A percentile compares a stretch with the other conserved stretches of the same genome.
Evolutionary conservation across 1,140 invertebrate genomes (phyloP).

Genomic region (Formica exsecta): DNA sequence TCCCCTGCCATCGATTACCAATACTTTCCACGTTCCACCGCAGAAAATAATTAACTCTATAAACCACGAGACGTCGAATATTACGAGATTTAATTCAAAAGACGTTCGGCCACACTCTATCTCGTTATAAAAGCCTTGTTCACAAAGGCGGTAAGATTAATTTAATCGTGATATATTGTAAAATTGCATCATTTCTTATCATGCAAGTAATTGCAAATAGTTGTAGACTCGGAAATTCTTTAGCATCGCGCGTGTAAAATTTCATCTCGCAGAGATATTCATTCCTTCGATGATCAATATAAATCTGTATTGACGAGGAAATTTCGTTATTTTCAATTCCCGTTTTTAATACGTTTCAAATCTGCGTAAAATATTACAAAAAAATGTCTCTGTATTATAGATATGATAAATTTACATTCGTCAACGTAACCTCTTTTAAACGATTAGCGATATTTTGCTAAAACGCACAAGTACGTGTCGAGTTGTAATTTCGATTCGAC

Average conservation of each 20-base stretch:
- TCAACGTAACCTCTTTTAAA: neutral
- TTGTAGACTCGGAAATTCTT: neutral
- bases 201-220: neutral
- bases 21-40: constrained; percentile 36
- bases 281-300: neutral
- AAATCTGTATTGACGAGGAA: too few species aligned
- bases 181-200: neutral
- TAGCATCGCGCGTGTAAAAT: neutral
- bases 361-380: neutral
- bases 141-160: constrained; percentile 23
- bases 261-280: neutral
- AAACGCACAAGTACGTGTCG: constrained; percentile 19
- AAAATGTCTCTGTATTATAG: neutral
- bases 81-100: constrained; percentile 25
- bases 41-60: constrained; percentile 55
- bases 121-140: constrained; percentile 2
- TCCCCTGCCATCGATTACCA: constrained; percentile 46
- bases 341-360: constrained; percentile 4
- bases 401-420: neutral
- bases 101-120: constrained; percentile 9
- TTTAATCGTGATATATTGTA: neutral
- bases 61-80: constrained; percentile 52
- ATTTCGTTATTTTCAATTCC: neutral
- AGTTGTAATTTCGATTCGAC: constrained; percentile 27
- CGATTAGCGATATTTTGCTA: neutral